Evolutionary conservation across 1,140 invertebrate species (phyloP).

Genomic region (Stratiolaelaps scimitus): DNA sequence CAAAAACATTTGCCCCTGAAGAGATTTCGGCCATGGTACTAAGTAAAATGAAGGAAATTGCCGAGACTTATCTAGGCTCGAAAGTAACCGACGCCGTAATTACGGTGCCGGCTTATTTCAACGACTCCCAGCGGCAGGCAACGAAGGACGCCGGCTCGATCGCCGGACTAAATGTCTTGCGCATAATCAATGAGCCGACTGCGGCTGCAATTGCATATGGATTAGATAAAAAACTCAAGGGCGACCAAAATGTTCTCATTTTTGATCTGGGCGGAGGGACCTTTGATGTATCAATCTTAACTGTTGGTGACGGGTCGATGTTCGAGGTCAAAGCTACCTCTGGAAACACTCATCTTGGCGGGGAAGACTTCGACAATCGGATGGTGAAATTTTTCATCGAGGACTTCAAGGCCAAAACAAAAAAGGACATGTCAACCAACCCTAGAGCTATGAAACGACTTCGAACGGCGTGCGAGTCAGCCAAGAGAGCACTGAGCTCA

Average conservation of each 20-base stretch:
- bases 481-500: conserved; percentile 38
- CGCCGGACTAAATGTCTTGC: conserved; percentile 50
- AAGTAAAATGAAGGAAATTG: conserved; percentile 60
- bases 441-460: conserved; percentile 40
- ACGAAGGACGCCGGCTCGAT: conserved; percentile 45
- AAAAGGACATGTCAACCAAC: conserved; percentile 38
- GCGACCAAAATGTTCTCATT: conserved; percentile 45
- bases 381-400: conserved; percentile 47
- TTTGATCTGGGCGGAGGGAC: conserved; percentile 49
- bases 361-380: conserved; percentile 39
- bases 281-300: conserved; percentile 69
- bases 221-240: conserved; percentile 41
- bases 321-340: conserved; percentile 62
- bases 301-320: conserved; percentile 61
- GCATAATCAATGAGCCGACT: conserved; percentile 45
- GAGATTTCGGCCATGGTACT: conserved; percentile 77
- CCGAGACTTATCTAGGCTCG: conserved; percentile 50
- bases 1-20: conserved; percentile 63
- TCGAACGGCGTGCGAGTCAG: conserved; percentile 41
- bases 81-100: conserved; percentile 45
- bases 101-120: conserved; percentile 51
- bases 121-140: conserved; percentile 39
- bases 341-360: conserved; percentile 39
- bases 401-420: conserved; percentile 40
- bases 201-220: conserved; percentile 46